A percentile compares a stretch with the other conserved stretches of the same genome.
These are phyloP conservation scores for Piaya cayana DNA, from an alignment of 2,113 vertebrate species.

Conservation along the genomic window DNA sequence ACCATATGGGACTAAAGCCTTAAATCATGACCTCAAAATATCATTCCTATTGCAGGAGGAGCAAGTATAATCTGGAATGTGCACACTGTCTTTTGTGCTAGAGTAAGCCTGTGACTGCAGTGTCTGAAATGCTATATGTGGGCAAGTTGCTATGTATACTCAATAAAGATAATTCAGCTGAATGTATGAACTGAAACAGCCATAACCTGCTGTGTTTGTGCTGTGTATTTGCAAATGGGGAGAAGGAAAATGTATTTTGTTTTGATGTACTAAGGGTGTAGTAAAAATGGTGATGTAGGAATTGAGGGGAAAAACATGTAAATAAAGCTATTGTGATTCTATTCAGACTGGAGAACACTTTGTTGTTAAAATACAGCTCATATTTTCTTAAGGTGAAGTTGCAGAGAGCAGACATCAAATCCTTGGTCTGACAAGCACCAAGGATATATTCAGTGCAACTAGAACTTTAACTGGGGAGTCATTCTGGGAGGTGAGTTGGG, in stretches of 20 bases:
- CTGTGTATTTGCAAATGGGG: neutral
- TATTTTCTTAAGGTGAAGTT: neutral
- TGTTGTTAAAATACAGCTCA: neutral
- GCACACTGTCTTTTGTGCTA: neutral
- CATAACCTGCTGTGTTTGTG: neutral
- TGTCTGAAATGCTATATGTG: neutral
- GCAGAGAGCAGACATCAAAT: neutral
- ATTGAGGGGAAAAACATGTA: neutral
- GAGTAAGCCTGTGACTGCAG: neutral
- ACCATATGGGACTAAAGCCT: accelerated
- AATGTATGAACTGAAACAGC: neutral
- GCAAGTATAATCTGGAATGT: neutral
- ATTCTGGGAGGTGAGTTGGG: neutral
- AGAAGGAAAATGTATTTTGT: neutral
- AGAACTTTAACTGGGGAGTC: neutral
- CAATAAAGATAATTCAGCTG: neutral
- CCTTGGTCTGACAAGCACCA: neutral
- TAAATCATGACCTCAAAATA: neutral
- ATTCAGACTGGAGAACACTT: neutral
- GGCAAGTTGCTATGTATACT: neutral
- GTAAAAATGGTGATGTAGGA: neutral
- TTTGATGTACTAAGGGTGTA: neutral
- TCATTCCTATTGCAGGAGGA: neutral
- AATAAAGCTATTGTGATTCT: accelerated
- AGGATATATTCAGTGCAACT: neutral